Evolutionary conservation across 2,888 invertebrate genomes (phyloP).

Genomic region (Chydorus sphaericus): DNA sequence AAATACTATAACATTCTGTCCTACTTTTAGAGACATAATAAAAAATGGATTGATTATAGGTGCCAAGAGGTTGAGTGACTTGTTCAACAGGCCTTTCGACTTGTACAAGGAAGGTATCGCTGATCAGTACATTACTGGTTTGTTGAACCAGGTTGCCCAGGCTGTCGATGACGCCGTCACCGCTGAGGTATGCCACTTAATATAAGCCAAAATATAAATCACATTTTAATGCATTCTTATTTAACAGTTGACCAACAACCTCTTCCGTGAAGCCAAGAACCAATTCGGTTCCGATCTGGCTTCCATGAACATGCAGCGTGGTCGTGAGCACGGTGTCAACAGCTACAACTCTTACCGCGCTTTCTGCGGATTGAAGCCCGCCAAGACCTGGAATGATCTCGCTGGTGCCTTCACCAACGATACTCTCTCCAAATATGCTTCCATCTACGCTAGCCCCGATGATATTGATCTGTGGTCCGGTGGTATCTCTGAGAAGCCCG

Average conservation of each 20-base stretch:
- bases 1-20: not conserved
- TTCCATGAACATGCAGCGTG: constrained; percentile 34
- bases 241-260: constrained; percentile 24
- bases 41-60: too few relatives aligned
- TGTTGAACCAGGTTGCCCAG: constrained; percentile 33
- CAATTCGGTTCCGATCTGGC: constrained; percentile 36
- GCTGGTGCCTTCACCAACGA: constrained; percentile 26
- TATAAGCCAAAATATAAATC: not conserved
- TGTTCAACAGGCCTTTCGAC: constrained; percentile 33
- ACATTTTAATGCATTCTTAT: not conserved
- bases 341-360: constrained; percentile 30
- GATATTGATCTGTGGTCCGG: constrained; percentile 93
- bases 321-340: constrained; percentile 34
- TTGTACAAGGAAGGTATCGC: constrained; percentile 33
- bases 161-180: constrained; percentile 33
- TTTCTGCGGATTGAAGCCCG: constrained; percentile 26
- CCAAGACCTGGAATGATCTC: constrained; percentile 27
- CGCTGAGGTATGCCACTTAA: constrained; percentile 23
- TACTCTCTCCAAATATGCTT: constrained; percentile 26
- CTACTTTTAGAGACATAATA: constrained; percentile 1
- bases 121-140: constrained; percentile 32
- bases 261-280: constrained; percentile 29
- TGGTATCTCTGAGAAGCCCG: constrained; percentile 76
- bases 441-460: constrained; percentile 39
- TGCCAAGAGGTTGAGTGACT: constrained; percentile 30